Evolutionary conservation across 1,140 invertebrate genomes (phyloP).

Genomic region (Pentalonia nigronervosa): DNA sequence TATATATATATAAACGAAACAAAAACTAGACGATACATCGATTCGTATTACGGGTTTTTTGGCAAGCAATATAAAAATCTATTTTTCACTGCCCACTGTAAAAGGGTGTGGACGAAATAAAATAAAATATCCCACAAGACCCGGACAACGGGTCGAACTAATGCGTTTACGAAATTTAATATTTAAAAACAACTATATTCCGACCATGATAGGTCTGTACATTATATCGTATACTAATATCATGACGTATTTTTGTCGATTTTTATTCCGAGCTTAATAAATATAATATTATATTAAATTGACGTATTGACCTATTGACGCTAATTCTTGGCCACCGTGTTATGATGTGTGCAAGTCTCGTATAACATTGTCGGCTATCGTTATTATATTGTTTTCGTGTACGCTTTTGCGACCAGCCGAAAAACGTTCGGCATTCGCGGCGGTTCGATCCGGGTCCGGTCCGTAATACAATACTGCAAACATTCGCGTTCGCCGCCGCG

Average conservation of each 20-base stretch:
- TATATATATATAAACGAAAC: background rate
- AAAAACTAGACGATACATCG: background rate
- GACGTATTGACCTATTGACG: too few relatives aligned
- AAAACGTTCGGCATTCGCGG: background rate
- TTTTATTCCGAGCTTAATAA: background rate
- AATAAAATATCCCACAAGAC: background rate
- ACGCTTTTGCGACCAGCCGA: background rate
- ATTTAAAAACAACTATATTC: background rate
- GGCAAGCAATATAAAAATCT: background rate
- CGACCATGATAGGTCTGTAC: background rate
- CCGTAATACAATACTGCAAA: background rate
- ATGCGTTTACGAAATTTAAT: constrained; percentile 3
- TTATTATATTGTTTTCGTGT: background rate
- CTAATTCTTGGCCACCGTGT: background rate
- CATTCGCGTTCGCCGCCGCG: background rate
- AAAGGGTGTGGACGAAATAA: background rate
- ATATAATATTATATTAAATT: background rate
- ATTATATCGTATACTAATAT: background rate
- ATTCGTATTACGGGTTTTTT: background rate
- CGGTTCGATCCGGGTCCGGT: background rate
- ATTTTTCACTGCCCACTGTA: background rate
- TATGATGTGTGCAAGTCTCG: background rate
- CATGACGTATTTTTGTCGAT: background rate
- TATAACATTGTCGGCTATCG: background rate
- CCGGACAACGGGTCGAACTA: background rate